phyloP scores from a whole-genome alignment of 2,888 invertebrate genomes.

The Phymatocera aterrima region DNA sequence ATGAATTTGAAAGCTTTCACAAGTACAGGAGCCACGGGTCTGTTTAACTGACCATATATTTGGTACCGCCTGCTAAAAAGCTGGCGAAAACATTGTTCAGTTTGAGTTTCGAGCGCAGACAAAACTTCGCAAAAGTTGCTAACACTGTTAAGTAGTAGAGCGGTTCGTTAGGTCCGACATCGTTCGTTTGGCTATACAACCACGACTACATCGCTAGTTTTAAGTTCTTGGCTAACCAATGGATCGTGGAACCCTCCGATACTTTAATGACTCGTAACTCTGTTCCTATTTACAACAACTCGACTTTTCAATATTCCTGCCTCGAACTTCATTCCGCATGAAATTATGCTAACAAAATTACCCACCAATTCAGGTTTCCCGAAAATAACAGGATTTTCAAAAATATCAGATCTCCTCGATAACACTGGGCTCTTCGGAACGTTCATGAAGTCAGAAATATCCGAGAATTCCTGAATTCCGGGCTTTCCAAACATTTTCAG shows the following conservation, averaged over 20 bases:
- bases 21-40: slow-evolving; percentile 25
- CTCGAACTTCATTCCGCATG: neutral
- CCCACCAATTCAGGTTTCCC: too few species aligned
- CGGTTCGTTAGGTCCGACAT: slow-evolving; percentile 58
- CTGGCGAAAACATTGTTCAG: slow-evolving; percentile 39
- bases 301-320: neutral
- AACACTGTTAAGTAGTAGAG: slow-evolving; percentile 54
- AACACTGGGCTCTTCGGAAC: too few species aligned
- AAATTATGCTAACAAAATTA: slow-evolving; percentile 8
- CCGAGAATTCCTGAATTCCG: too few species aligned
- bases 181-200: slow-evolving; percentile 27
- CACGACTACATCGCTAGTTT: neutral
- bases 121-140: slow-evolving; percentile 35
- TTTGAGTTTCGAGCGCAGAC: slow-evolving; percentile 35
- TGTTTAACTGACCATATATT: slow-evolving; percentile 43
- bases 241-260: slow-evolving; percentile 8
- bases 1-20: slow-evolving; percentile 31
- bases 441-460: too few species aligned
- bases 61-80: slow-evolving; percentile 25
- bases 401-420: too few species aligned
- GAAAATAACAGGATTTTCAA: too few species aligned
- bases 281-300: slow-evolving; percentile 28
- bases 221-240: slow-evolving; percentile 31
- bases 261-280: slow-evolving; percentile 24
- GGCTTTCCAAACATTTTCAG: too few species aligned